Evolutionary conservation across 2,113 vertebrate genomes (phyloP), one percentile per base, ranked within the genome.

Genomic region (Crotophaga sulcirostris): DNA sequence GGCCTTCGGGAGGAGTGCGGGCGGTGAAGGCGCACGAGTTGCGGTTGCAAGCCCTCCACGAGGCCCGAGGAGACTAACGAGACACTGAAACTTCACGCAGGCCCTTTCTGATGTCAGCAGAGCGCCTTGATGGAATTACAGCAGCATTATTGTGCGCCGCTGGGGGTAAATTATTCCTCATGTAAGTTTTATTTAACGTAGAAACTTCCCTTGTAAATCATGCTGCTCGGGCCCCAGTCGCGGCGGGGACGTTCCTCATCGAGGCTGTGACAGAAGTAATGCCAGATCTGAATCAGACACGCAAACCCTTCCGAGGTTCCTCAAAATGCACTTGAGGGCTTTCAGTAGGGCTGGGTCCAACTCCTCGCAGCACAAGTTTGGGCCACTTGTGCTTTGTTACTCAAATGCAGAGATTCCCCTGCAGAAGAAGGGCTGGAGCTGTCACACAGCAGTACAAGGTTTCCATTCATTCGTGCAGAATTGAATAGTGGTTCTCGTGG

Each of bases 141-240:
- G 72, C 75, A 74, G 68, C 55, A 24, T 74, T 72, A 87, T 36
- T 86, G 83, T 69, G 47, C 16, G 0, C 47, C 1, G 83, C 85
- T 31, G 55, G 90, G 70, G 85, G 85, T 78, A 93, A 93, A 95
- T 89, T 85, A 54, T 85, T 86, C 94, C 79, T 86, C 81, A 78
- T 55, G 88, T 56, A 95, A 92, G 76, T 96, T 93, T 83, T 86
- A 77, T 80, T 95, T 92, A 92, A 90, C 85, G 31, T 40, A 89
- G 79, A 40, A 70, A 78, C 79, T 91, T 90, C 56, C 56, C 56
- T 64, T 63, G 72, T 84, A 89, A 84, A 67, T 68, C 49, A 33
- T 4, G 1, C 63, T 62, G 44, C 67, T 87, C 0, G 0, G 58
- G 55, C n/a, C 63, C 54, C 54, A 16, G 54, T n/a, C 5, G 0